Percentiles rank a stretch among this genome's conserved stretches.
Evolutionary conservation across 2,113 vertebrate species (phyloP).

Genomic region (Rynchops niger): DNA sequence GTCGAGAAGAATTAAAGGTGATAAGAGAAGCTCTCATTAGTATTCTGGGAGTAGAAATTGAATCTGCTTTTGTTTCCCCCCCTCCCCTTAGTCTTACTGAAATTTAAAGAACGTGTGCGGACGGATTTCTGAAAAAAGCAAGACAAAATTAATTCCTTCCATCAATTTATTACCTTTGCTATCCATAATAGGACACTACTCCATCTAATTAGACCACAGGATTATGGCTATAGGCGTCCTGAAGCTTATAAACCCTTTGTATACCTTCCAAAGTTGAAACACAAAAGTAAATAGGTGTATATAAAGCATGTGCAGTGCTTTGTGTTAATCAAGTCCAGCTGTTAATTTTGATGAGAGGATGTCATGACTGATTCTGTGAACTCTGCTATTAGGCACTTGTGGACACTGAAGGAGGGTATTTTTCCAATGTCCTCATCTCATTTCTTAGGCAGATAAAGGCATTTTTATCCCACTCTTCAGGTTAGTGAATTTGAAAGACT

Average conservation of each 20-base stretch:
- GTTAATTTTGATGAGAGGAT: background rate
- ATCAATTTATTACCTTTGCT: background rate
- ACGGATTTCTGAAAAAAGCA: background rate
- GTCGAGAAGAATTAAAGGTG: conserved; percentile 6
- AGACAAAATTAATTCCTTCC: background rate
- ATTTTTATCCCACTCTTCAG: background rate
- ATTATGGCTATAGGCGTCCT: background rate
- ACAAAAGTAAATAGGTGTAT: background rate
- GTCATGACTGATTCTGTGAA: background rate
- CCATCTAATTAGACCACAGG: background rate
- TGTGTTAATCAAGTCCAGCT: background rate
- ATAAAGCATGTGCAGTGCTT: background rate
- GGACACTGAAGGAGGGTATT: background rate
- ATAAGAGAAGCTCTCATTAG: conserved; percentile 1
- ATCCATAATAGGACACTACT: background rate
- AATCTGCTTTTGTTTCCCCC: background rate
- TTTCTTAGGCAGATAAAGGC: background rate
- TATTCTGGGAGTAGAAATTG: background rate
- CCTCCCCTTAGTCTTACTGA: background rate
- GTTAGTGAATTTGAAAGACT: background rate
- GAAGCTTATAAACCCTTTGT: background rate
- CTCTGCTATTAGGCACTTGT: background rate
- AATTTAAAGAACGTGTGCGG: background rate
- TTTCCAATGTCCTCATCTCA: background rate
- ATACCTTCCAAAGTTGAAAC: background rate